Base-by-base conservation (phyloP, 2,888 invertebrate genomes). In the Hirtodrosophila alboralis region DNA sequence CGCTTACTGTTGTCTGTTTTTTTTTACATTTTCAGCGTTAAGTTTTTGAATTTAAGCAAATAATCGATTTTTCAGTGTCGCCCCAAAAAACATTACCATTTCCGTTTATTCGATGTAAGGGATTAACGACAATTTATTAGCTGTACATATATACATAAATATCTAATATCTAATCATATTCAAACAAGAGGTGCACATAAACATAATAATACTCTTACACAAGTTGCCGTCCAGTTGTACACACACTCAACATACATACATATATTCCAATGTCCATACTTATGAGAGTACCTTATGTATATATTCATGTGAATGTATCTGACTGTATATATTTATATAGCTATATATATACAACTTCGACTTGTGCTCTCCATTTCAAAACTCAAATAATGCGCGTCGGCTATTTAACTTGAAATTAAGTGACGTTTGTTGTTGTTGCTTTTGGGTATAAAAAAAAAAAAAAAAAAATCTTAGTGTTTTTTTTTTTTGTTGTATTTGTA, bases 361-460 rank as follows among this genome's bases (percentile, higher is more conserved):
- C 78, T 79, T 68, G 72, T 79, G 85, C 78, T 84, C 78, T 79
- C 68, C 85, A 79, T 79, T 79, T 84, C 78, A 77, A 81, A 84
- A 81, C 57, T 84, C 78, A 79, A 81, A 84, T 81, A 79, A 81
- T 84, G 85, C 85, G 64, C 71, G 79, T 84, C 75, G 78, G 83
- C 85, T 79, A 78, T 84, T 79, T 79, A 74, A 84, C 78, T 84
- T 78, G 83, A 78, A 81, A 78, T 84, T 78, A 84, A 78, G 81
- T 65, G 77, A 76, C 69, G 84, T 80, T 76, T 77, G 59, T 53
- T 68, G 68, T 56, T 78, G 63, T 61, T 49, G 34, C 49, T 48
- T 44, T 58, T 52, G 45, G 51, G 40, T 59, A 33, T 33, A 33
- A 43, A 38, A 40, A 33, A 40, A 41, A 14, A 23, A 31, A 16